phyloP scores from a whole-genome alignment of 1,140 invertebrate genomes.

The Monochamus saltuarius region DNA sequence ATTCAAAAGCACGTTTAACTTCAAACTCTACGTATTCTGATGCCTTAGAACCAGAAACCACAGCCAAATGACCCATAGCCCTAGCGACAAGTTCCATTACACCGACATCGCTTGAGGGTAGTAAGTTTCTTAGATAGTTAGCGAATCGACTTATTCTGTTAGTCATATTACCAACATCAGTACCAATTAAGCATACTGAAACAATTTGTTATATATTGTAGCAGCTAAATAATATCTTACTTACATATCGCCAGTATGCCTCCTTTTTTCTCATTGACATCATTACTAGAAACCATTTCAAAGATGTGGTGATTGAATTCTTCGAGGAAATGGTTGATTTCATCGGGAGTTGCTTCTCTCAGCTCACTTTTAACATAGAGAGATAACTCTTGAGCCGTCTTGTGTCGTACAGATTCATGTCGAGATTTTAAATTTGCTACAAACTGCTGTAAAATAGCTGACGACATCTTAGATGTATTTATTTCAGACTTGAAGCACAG shows the following conservation, averaged over 20 bases:
- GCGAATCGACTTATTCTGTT: constrained; percentile 89
- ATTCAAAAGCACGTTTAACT: constrained; percentile 92
- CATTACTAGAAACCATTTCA: constrained; percentile 91
- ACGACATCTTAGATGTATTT: constrained; percentile 55
- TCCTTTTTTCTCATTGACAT: constrained; percentile 93
- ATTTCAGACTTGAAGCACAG: too few species aligned
- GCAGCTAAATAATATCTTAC: constrained; percentile 28
- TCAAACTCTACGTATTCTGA: constrained; percentile 96
- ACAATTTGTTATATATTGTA: constrained; percentile 27
- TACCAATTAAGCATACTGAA: constrained; percentile 85
- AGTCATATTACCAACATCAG: constrained; percentile 89
- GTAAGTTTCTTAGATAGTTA: constrained; percentile 86
- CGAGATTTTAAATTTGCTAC: constrained; percentile 85
- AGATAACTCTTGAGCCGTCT: constrained; percentile 84
- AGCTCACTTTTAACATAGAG: constrained; percentile 91
- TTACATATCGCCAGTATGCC: constrained; percentile 91
- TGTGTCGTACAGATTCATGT: constrained; percentile 79
- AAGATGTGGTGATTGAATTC: constrained; percentile 95
- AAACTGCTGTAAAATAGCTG: constrained; percentile 73
- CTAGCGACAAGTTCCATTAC: constrained; percentile 96
- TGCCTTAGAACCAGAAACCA: constrained; percentile 89
- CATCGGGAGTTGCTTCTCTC: constrained; percentile 87
- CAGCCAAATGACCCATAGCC: constrained; percentile 87
- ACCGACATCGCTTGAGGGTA: constrained; percentile 86
- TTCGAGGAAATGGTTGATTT: constrained; percentile 87